These are phyloP conservation scores for Brevimyrus niger DNA, from an alignment of 2,113 vertebrate species.

Conservation along the genomic window DNA sequence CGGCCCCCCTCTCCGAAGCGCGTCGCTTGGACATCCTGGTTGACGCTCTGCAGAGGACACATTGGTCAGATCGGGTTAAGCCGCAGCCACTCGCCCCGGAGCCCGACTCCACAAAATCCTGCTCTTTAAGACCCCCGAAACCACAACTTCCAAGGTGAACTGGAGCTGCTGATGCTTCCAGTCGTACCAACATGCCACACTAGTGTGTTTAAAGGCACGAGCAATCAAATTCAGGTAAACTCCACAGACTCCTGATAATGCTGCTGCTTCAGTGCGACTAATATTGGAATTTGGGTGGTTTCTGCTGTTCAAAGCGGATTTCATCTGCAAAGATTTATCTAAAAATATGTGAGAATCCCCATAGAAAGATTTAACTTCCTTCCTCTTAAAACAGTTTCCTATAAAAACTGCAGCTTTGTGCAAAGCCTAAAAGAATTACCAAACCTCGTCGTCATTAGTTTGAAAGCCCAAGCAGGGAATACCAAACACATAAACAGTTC, in stretches of 20 bases:
- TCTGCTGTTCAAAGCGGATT: slow-evolving; percentile 11
- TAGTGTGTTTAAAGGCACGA: background rate
- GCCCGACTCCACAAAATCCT: background rate
- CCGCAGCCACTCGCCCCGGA: background rate
- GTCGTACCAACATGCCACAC: background rate
- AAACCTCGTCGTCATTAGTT: background rate
- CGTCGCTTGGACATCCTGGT: slow-evolving; percentile 90
- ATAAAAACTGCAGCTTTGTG: background rate
- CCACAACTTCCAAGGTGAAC: background rate
- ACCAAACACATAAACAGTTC: background rate
- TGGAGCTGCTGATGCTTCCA: background rate
- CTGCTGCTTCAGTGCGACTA: background rate
- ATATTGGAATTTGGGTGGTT: background rate
- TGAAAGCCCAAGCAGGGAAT: background rate
- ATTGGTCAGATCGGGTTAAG: background rate
- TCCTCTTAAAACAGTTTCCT: slow-evolving; percentile 5
- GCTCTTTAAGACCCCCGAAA: background rate
- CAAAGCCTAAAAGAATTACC: background rate
- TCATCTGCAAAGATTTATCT: slow-evolving; percentile 47
- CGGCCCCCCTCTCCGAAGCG: slow-evolving; percentile 85
- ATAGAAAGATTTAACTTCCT: slow-evolving; percentile 8
- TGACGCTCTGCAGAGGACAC: slow-evolving; percentile 54
- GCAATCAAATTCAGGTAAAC: background rate
- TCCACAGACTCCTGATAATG: background rate
- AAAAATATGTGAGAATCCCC: slow-evolving; percentile 39